Conservation (phyloP, 1,140 invertebrate species). For the Nixonia krombeini region DNA sequence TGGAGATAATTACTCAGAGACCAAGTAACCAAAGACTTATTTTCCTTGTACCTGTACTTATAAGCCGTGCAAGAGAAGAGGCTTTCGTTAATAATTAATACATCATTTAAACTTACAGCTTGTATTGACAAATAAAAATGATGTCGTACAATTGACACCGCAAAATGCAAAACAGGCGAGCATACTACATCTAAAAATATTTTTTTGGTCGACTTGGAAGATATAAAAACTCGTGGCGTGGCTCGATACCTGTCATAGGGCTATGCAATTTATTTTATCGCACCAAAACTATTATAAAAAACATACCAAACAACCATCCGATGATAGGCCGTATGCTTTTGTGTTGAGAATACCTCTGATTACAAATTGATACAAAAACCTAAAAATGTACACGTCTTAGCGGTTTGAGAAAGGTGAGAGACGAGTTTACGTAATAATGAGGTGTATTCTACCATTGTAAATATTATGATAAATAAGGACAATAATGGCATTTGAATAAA, state of each 20-base stretch:
- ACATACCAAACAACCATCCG: conserved; percentile 50
- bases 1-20: no score
- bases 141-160: conserved; percentile 67
- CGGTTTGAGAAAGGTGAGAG: conserved; percentile 70
- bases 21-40: conserved; percentile 61
- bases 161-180: conserved; percentile 63
- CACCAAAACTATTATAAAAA: conserved; percentile 59
- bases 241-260: conserved; percentile 63
- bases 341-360: conserved; percentile 64
- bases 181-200: conserved; percentile 63
- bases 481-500: conserved; percentile 50
- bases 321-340: conserved; percentile 69
- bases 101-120: conserved; percentile 72
- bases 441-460: conserved; percentile 64
- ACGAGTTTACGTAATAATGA: conserved; percentile 67
- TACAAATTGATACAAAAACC: conserved; percentile 62
- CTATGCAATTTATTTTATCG: conserved; percentile 70
- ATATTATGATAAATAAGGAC: conserved; percentile 46
- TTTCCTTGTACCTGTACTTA: conserved; percentile 54
- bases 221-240: conserved; percentile 62
- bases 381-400: conserved; percentile 66
- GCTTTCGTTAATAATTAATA: conserved; percentile 67
- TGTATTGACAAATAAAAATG: conserved; percentile 66
- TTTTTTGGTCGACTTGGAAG: conserved; percentile 70
- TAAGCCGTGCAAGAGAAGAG: conserved; percentile 58